phyloP scores from a whole-genome alignment of 2,113 vertebrate species.

The Python bivittatus region DNA sequence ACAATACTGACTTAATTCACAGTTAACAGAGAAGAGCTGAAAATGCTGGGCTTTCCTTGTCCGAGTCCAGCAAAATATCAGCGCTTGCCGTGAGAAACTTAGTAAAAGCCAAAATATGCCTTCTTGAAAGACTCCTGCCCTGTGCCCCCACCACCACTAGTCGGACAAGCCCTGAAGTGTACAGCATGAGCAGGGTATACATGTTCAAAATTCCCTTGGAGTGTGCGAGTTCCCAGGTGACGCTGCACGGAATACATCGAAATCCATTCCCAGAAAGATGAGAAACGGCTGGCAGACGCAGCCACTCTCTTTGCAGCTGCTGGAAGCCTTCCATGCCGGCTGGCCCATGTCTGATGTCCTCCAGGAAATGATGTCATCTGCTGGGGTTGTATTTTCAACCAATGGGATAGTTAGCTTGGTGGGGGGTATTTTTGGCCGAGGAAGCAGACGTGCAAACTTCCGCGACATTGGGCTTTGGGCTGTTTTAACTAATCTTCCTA shows the following conservation, averaged over 20 bases:
- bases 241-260: neutral
- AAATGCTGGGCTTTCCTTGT: neutral
- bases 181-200: neutral
- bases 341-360: neutral
- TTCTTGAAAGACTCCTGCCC: neutral
- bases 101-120: neutral
- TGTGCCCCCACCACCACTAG: neutral
- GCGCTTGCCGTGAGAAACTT: too few relatives aligned
- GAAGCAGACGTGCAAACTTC: neutral
- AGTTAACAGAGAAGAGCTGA: neutral
- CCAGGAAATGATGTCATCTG: conserved; percentile 1
- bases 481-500: conserved; percentile 30
- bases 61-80: neutral
- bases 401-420: neutral
- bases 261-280: neutral
- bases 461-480: neutral
- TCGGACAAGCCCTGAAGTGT: neutral
- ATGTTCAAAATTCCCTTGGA: neutral
- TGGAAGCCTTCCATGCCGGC: neutral
- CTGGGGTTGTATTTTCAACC: neutral
- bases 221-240: neutral
- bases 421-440: conserved; percentile 11
- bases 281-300: neutral
- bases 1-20: neutral
- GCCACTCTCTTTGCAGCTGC: neutral